Percentiles rank a stretch among this genome's conserved stretches.
These are phyloP conservation scores for Acrossocheilus wenchowensis DNA, from an alignment of 2,797 vertebrate genomes.

Conservation along the genomic window DNA sequence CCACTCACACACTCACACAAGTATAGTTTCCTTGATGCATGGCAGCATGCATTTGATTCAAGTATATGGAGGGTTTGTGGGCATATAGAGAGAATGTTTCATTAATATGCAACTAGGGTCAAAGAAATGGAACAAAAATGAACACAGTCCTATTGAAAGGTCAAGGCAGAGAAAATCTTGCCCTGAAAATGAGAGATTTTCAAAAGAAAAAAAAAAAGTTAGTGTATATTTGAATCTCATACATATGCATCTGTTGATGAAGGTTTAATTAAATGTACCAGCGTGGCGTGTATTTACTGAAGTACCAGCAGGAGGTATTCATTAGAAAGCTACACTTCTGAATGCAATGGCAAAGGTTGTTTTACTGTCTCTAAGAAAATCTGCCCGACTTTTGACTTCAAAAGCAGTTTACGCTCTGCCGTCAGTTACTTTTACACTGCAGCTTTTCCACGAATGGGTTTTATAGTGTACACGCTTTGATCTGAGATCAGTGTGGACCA, in stretches of 20 bases:
- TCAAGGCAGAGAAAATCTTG: conserved; percentile 5
- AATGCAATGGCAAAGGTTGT: not conserved
- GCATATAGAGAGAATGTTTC: not conserved
- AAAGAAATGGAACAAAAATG: not conserved
- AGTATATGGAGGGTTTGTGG: not conserved
- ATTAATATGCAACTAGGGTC: not conserved
- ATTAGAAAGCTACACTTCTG: conserved; percentile 6
- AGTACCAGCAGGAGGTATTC: not conserved
- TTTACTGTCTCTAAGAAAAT: conserved; percentile 6
- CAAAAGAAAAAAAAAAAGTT: not conserved
- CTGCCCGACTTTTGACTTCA: not conserved
- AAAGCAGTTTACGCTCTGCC: not conserved
- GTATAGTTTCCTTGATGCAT: conserved; percentile 40
- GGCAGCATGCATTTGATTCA: conserved; percentile 10
- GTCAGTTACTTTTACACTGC: not conserved
- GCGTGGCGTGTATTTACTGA: not conserved
- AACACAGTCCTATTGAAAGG: not conserved
- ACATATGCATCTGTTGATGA: conserved; percentile 5
- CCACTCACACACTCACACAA: conserved; percentile 5
- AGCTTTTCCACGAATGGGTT: not conserved
- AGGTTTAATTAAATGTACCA: not conserved
- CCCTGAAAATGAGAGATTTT: not conserved
- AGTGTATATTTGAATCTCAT: not conserved
- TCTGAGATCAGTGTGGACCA: conserved; percentile 35
- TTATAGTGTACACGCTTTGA: conserved; percentile 36